Conservation (phyloP, 1,140 invertebrate species). For the Cepaea nemoralis region DNA sequence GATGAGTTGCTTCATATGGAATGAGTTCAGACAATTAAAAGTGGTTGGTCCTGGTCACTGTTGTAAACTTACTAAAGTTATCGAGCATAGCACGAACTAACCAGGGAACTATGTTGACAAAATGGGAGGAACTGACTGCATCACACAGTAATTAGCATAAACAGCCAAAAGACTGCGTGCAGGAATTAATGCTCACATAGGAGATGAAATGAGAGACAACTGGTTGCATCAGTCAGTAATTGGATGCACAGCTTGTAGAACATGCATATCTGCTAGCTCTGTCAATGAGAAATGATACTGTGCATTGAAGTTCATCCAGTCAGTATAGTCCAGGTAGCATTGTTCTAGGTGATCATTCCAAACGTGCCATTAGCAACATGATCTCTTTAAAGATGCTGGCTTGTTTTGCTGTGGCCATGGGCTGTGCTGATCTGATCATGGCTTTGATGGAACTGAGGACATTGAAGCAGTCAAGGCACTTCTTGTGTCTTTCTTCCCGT, state of each 20-base stretch:
- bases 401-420: constrained; percentile 76
- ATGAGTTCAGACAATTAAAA: too few species aligned
- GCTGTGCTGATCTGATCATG: constrained; percentile 78
- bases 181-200: too few species aligned
- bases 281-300: too few species aligned
- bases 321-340: background rate
- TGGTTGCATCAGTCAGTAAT: background rate
- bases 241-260: background rate
- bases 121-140: background rate
- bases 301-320: background rate
- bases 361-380: constrained; percentile 40
- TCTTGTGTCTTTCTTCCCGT: constrained; percentile 88
- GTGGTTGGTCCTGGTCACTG: background rate
- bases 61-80: background rate
- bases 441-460: constrained; percentile 77
- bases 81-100: background rate
- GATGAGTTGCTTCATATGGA: too few species aligned
- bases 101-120: background rate
- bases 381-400: constrained; percentile 69
- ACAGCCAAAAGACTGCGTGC: too few species aligned
- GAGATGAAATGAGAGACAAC: background rate
- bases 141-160: background rate
- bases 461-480: constrained; percentile 81
- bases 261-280: background rate
- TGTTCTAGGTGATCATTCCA: constrained; percentile 28